Evolutionary conservation across 2,888 invertebrate species (phyloP).

Genomic region (Meghimatium bilineatum): DNA sequence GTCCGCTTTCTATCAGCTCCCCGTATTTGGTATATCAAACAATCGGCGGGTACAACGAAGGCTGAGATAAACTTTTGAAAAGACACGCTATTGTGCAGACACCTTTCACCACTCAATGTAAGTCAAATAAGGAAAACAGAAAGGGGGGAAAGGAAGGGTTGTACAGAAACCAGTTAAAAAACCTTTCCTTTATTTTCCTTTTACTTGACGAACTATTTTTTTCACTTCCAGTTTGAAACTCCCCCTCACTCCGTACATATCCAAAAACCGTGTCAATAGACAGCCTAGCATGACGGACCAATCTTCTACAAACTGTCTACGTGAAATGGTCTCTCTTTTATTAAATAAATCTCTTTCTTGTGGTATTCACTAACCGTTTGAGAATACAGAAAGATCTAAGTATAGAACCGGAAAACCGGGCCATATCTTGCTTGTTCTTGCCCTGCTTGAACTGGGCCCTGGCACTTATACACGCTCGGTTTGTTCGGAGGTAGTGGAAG

Average conservation of each 20-base stretch:
- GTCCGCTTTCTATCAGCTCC: not conserved
- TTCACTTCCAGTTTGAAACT: not conserved
- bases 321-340: constrained; percentile 16
- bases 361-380: constrained; percentile 19
- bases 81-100: not conserved
- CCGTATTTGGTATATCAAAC: constrained; percentile 27
- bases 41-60: not conserved
- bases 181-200: constrained; percentile 6
- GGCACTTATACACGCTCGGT: not conserved
- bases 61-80: constrained; percentile 26
- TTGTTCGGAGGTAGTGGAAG: not conserved
- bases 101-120: constrained; percentile 27
- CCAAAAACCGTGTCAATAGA: constrained; percentile 7
- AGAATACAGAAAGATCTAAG: constrained; percentile 23
- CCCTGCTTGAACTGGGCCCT: not conserved
- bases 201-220: not conserved
- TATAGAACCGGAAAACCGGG: constrained; percentile 7
- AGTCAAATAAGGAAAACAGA: constrained; percentile 29
- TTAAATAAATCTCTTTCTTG: constrained; percentile 29
- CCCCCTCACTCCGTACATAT: not conserved
- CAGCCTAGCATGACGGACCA: not conserved
- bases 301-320: not conserved
- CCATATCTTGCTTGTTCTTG: constrained; percentile 1
- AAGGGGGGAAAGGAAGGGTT: not conserved
- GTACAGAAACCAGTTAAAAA: not conserved